Percentiles rank a stretch among this genome's conserved stretches.
Conservation (phyloP, 2,797 vertebrate species). For the Sebastes paucispinis region DNA sequence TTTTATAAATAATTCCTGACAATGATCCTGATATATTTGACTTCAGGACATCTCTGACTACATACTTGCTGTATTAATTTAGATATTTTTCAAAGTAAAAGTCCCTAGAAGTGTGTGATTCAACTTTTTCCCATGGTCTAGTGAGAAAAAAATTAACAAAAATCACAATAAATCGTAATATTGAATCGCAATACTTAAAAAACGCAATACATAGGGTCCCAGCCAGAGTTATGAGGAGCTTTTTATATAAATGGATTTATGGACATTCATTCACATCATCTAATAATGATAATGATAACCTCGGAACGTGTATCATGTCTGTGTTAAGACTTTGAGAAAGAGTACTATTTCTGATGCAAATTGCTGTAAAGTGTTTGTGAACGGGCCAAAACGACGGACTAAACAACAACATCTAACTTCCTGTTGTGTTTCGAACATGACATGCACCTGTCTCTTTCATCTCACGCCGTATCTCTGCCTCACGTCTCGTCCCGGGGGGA, state of each 20-base stretch:
- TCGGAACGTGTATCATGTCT: too few species aligned
- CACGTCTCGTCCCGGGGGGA: background rate
- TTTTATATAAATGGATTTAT: background rate
- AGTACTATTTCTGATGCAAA: background rate
- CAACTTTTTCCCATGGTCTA: too few species aligned
- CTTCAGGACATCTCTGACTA: too few species aligned
- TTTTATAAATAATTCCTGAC: too few species aligned
- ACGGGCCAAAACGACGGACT: background rate
- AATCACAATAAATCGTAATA: too few species aligned
- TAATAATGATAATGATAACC: too few species aligned
- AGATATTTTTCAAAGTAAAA: too few species aligned
- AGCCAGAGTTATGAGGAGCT: background rate
- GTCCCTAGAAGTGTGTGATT: too few species aligned
- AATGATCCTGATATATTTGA: too few species aligned
- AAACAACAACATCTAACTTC: background rate
- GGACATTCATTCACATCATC: background rate
- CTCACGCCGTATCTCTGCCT: background rate
- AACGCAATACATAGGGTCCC: accelerated
- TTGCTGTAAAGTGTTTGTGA: background rate
- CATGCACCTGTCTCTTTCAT: background rate
- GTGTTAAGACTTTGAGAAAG: background rate
- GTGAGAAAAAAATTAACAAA: too few species aligned
- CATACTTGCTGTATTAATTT: too few species aligned
- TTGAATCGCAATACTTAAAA: too few species aligned
- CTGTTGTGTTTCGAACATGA: background rate